Evolutionary conservation across 1,140 invertebrate genomes (phyloP), one percentile per base, ranked within the genome.

Genomic region (fruit fly (Drosophila melanogaster)): DNA sequence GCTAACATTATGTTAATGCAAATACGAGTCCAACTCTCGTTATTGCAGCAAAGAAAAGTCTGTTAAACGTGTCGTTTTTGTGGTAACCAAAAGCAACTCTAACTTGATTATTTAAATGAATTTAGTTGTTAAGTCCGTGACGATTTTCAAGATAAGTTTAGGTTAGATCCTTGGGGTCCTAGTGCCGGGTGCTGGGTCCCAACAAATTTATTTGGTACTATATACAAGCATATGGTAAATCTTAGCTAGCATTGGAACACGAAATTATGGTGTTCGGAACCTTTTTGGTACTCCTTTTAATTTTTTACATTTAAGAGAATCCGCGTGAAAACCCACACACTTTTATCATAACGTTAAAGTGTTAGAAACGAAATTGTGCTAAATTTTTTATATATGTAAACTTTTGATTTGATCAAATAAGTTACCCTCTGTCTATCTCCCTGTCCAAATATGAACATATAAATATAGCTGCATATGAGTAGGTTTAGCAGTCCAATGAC

Each of bases 21-120:
- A 60, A 56, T 43, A 30, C 69, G 24, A 41, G 69, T 35, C 50
- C 65, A 67, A 59, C 33, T 61, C 74, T 72, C 57, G 56, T 62
- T 74, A 69, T 57, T 73, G 62, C 50, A 77, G 70, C 77, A 89
- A 89, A 61, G 79, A 89, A 89, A 89, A 89, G 84, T 89, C 84
- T 89, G 84, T 89, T 80, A 60, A 84, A 77, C 60, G 84, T 87
- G 84, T 89, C 79, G 80, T 89, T 89, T 87, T 89, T 89, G 71
- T 79, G 84, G 79, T 79, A 79, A 83, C 54, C 74, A 72, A 69
- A 69, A 85, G 72, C 72, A 85, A 78, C 70, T 79, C 50, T 66
- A 72, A 66, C 51, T 71, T 46, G 55, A 77, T 89, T 80, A 84
- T 73, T 85, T 73, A 70, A 69, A 78, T 66, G 49, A 79, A 74